Evolutionary conservation across 2,888 invertebrate genomes (phyloP).

Genomic region (Nebria salina): DNA sequence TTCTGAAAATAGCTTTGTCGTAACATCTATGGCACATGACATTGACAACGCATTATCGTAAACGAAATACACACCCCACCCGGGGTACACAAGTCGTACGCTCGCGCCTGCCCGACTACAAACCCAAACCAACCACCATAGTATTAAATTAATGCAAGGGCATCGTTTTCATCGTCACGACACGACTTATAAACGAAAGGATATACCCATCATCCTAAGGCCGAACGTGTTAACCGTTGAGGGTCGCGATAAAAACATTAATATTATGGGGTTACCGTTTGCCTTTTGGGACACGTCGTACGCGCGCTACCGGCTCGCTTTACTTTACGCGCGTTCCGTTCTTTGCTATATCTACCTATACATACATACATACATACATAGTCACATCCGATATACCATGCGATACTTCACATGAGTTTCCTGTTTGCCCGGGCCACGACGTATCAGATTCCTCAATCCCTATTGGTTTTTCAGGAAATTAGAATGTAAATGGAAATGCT

Average conservation of each 20-base stretch:
- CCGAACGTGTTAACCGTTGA: conserved; percentile 30
- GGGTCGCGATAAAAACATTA: conserved; percentile 43
- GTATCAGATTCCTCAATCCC: conserved; percentile 45
- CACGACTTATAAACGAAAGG: conserved; percentile 1
- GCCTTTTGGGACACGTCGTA: not conserved
- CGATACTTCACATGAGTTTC: conserved; percentile 29
- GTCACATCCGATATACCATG: not conserved
- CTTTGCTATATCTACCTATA: not conserved
- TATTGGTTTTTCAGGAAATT: conserved; percentile 41
- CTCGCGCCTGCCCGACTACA: not conserved
- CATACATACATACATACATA: conserved; percentile 6
- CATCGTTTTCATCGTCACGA: conserved; percentile 8
- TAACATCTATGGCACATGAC: conserved; percentile 34
- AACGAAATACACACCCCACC: conserved; percentile 32
- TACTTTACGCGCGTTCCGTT: not conserved
- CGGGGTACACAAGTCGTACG: not conserved
- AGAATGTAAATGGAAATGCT: conserved; percentile 43
- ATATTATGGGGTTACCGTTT: conserved; percentile 31
- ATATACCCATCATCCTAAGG: conserved; percentile 9
- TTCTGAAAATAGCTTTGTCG: conserved; percentile 34
- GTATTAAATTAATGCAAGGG: conserved; percentile 30
- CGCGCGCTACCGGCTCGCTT: not conserved
- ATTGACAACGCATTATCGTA: conserved; percentile 45
- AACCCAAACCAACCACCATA: not conserved
- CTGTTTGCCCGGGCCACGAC: conserved; percentile 13